A percentile compares a stretch with the other conserved stretches of the same genome.
These are phyloP conservation scores for Aldrovandia affinis DNA, from an alignment of 2,797 vertebrate genomes.

Conservation along the genomic window DNA sequence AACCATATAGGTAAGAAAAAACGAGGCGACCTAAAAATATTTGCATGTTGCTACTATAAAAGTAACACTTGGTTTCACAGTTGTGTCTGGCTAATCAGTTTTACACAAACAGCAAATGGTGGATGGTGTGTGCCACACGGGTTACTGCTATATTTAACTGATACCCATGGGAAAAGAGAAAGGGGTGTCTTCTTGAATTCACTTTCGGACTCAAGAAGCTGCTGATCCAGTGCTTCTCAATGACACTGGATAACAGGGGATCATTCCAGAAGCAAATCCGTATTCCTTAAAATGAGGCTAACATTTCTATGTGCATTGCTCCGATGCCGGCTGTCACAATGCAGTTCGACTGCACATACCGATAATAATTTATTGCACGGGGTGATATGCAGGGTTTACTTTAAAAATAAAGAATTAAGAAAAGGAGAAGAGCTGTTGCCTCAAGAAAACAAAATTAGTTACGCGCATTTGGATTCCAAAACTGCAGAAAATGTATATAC, in stretches of 20 bases:
- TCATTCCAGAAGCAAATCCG: conserved; percentile 78
- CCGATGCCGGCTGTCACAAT: conserved; percentile 64
- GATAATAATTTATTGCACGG: conserved; percentile 35
- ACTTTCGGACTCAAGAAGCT: conserved; percentile 84
- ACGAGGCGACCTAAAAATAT: conserved; percentile 65
- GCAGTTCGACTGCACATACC: conserved; percentile 48
- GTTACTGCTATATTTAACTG: conserved; percentile 90
- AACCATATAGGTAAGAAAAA: conserved; percentile 60
- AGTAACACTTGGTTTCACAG: conserved; percentile 84
- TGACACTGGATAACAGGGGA: conserved; percentile 80
- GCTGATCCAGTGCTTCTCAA: conserved; percentile 82
- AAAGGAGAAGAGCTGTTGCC: background rate
- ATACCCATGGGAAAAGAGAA: conserved; percentile 94
- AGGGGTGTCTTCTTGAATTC: conserved; percentile 79
- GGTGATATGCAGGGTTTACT: conserved; percentile 31
- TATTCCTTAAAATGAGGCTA: conserved; percentile 79
- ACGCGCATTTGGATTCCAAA: background rate
- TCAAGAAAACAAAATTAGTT: conserved; percentile 30
- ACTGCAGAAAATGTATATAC: background rate
- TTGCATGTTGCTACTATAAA: conserved; percentile 76
- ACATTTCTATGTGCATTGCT: conserved; percentile 78
- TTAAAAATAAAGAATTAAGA: conserved; percentile 24
- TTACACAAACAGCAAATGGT: conserved; percentile 94
- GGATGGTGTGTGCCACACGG: conserved; percentile 67
- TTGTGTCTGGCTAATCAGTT: conserved; percentile 94